Conservation (phyloP, 2,113 vertebrate genomes). For the Sterna hirundo region DNA sequence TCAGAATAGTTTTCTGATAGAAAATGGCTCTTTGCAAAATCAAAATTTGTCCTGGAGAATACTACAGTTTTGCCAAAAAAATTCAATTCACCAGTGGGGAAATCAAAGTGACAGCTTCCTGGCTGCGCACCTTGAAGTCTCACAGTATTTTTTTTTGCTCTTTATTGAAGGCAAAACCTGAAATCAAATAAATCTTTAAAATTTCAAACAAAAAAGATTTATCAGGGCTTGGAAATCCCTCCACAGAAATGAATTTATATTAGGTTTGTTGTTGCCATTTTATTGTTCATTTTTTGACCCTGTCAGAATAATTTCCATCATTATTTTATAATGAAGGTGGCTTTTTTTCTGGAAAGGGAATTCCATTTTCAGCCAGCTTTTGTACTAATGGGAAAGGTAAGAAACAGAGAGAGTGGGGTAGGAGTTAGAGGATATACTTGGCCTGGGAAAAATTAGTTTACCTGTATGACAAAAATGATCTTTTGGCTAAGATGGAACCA, state of each 20-base stretch:
- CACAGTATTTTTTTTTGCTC: neutral
- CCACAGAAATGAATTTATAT: neutral
- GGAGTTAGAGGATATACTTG: neutral
- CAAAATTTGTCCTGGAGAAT: neutral
- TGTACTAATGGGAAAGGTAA: neutral
- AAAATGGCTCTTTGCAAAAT: neutral
- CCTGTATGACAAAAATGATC: neutral
- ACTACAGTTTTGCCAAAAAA: neutral
- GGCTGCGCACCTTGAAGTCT: neutral
- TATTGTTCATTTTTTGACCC: neutral
- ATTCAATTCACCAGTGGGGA: neutral
- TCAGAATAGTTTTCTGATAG: neutral
- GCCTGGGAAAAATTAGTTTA: neutral
- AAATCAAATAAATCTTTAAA: neutral
- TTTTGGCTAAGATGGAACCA: neutral
- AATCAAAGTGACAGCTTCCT: neutral
- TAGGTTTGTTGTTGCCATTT: neutral
- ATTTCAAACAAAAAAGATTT: neutral
- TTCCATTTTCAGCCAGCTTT: neutral
- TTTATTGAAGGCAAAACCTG: neutral
- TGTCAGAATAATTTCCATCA: neutral
- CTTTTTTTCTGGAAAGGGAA: neutral
- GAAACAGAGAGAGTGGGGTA: neutral
- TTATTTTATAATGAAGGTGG: neutral
- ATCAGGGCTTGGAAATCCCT: neutral